Conservation (phyloP, 2,888 invertebrate genomes). For the Torymus texanus region DNA sequence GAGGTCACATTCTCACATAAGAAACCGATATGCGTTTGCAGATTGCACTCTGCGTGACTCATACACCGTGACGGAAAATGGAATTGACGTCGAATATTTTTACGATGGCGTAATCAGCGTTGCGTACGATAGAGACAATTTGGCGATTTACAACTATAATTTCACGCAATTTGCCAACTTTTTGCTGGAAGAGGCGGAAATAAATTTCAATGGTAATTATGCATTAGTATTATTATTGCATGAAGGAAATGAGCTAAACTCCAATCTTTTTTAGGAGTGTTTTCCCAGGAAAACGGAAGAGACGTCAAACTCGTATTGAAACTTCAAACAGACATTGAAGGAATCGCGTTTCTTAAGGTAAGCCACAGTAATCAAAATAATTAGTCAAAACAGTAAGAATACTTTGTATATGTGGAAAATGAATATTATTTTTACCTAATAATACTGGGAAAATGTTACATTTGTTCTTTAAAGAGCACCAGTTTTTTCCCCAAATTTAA, state of each 20-base stretch:
- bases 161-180: constrained; percentile 15
- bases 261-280: constrained; percentile 7
- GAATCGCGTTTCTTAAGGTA: constrained; percentile 24
- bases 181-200: constrained; percentile 11
- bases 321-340: constrained; percentile 15
- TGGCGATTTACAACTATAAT: constrained; percentile 27
- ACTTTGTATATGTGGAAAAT: no score
- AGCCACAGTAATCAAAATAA: no score
- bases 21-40: background rate
- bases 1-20: background rate
- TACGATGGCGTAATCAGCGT: background rate
- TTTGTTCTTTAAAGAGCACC: no score
- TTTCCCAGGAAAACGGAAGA: background rate
- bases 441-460: no score
- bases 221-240: no score
- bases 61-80: background rate
- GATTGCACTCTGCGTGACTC: constrained; percentile 5
- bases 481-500: no score
- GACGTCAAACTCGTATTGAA: background rate
- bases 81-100: background rate
- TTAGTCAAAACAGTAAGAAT: no score
- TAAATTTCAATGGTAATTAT: constrained; percentile 24
- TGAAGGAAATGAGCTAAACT: no score
- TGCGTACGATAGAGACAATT: constrained; percentile 10
- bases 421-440: no score